Conservation (phyloP, 2,797 vertebrate genomes). For the Urosaurus nigricauda region DNA sequence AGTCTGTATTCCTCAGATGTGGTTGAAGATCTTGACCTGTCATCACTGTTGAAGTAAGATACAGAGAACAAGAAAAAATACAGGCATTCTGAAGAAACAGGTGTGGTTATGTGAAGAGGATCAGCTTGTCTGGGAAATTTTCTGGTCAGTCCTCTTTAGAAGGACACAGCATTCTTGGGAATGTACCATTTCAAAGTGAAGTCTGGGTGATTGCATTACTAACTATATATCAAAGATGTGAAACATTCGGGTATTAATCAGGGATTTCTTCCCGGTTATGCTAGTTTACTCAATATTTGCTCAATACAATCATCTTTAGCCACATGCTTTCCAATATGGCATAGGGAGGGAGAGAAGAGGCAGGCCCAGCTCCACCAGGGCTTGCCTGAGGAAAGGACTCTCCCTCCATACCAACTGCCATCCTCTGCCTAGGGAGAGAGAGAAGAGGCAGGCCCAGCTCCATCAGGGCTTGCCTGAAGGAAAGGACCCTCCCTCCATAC, state of each 20-base stretch:
- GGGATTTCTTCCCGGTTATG: not conserved
- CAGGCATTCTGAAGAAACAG: not conserved
- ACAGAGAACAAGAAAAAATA: not conserved
- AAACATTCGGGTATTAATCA: not conserved
- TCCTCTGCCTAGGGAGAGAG: too few relatives aligned
- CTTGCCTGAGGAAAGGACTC: too few relatives aligned
- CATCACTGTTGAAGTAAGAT: too few relatives aligned
- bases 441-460: too few relatives aligned
- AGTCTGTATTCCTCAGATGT: too few relatives aligned
- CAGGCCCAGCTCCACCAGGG: too few relatives aligned
- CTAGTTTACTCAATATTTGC: not conserved
- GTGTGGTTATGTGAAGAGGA: not conserved
- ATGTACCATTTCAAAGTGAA: constrained; percentile 13
- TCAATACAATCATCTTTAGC: not conserved
- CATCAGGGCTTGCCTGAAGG: too few relatives aligned
- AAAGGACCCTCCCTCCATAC: too few relatives aligned
- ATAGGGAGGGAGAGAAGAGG: too few relatives aligned
- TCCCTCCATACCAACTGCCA: too few relatives aligned
- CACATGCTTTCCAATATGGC: not conserved
- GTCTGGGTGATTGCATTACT: not conserved
- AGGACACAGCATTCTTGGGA: not conserved
- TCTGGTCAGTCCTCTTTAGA: not conserved
- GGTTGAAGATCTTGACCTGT: too few relatives aligned
- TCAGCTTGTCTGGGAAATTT: not conserved
- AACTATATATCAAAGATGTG: not conserved